phyloP scores from a whole-genome alignment of 2,113 vertebrate species.

The Felis chaus region DNA sequence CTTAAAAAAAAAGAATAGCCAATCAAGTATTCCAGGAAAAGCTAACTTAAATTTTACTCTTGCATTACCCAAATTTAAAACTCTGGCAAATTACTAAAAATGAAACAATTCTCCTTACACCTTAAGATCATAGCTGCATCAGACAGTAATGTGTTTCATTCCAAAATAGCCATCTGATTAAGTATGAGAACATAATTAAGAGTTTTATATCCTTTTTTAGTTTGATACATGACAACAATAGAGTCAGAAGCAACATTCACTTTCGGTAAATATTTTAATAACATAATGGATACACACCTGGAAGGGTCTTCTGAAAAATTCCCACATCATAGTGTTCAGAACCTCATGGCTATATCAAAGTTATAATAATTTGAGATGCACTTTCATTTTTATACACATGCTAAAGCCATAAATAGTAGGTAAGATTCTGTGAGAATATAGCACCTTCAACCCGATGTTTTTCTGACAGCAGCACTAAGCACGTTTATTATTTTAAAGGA shows the following conservation, averaged over 20 bases:
- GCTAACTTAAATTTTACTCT: not conserved
- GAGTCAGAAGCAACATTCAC: not conserved
- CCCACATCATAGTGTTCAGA: not conserved
- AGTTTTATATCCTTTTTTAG: not conserved
- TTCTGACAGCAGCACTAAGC: not conserved
- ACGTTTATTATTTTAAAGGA: slow-evolving; percentile 10
- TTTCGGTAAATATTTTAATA: slow-evolving; percentile 28
- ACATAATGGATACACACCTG: not conserved
- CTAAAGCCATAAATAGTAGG: slow-evolving; percentile 1
- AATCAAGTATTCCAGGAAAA: not conserved
- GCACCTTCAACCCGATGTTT: not conserved
- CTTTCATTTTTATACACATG: not conserved
- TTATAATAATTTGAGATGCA: not conserved
- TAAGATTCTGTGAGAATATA: not conserved
- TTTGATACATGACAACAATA: not conserved
- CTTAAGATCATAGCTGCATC: slow-evolving; percentile 6
- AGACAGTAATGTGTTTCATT: slow-evolving; percentile 23
- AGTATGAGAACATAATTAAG: slow-evolving; percentile 13
- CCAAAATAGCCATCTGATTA: slow-evolving; percentile 1
- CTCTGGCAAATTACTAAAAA: slow-evolving; percentile 10
- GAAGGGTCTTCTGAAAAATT: slow-evolving; percentile 1
- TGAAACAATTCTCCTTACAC: not conserved
- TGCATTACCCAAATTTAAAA: not conserved
- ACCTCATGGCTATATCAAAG: not conserved
- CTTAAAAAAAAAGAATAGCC: not conserved